phyloP scores from a whole-genome alignment of 2,797 vertebrate genomes.

The Argentina silus region DNA sequence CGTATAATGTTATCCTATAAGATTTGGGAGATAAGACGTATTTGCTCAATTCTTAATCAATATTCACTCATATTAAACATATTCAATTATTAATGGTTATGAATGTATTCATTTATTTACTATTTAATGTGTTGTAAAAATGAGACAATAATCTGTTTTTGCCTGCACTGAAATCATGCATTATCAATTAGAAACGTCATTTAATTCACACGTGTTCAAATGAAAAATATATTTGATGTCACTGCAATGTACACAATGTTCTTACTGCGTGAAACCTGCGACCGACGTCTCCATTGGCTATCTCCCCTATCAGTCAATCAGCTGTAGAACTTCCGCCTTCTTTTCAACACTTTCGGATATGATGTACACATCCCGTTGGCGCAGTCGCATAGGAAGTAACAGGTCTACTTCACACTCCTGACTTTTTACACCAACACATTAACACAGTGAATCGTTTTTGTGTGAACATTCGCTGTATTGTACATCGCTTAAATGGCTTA shows the following conservation, averaged over 20 bases:
- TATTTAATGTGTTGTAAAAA: too few species aligned
- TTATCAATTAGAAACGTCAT: too few species aligned
- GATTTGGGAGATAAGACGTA: too few species aligned
- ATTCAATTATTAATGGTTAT: too few species aligned
- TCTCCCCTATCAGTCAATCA: not conserved
- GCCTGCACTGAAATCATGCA: too few species aligned
- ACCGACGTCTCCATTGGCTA: slow-evolving; percentile 40
- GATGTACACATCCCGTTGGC: not conserved
- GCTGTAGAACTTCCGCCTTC: slow-evolving; percentile 23
- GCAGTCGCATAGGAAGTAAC: slow-evolving; percentile 7
- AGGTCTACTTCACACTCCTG: not conserved
- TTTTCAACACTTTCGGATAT: slow-evolving; percentile 40
- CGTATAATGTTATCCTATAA: too few species aligned
- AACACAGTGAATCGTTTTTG: not conserved
- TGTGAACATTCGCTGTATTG: not conserved
- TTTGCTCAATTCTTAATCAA: too few species aligned
- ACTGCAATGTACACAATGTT: slow-evolving; percentile 12
- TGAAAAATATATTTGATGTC: too few species aligned
- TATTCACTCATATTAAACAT: too few species aligned
- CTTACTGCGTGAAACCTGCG: not conserved
- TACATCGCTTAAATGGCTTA: slow-evolving; percentile 72
- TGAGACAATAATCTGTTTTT: too few species aligned
- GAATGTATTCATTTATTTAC: too few species aligned
- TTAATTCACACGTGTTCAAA: too few species aligned
- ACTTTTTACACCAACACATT: not conserved